These are phyloP conservation scores for Hypena proboscidalis DNA, from an alignment of 2,888 invertebrate species.

Conservation along the genomic window DNA sequence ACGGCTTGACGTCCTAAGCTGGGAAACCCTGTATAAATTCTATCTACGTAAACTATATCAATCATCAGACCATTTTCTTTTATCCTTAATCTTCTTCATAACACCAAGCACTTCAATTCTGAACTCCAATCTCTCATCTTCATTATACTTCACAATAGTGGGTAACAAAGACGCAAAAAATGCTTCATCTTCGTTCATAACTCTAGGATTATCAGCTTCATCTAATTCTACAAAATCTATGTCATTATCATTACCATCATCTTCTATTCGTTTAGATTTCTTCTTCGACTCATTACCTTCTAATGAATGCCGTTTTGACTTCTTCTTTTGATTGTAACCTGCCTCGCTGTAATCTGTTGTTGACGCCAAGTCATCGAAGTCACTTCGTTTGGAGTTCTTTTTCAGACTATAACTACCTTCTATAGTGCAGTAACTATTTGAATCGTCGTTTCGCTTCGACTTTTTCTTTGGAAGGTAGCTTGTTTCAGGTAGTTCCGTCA, in stretches of 20 bases:
- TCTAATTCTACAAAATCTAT: conserved; percentile 62
- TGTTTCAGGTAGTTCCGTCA: conserved; percentile 8
- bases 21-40: too few species aligned
- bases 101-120: conserved; percentile 71
- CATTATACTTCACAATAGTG: conserved; percentile 70
- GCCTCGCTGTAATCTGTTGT: conserved; percentile 16
- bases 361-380: conserved; percentile 22
- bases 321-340: conserved; percentile 36
- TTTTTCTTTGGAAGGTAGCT: conserved; percentile 15
- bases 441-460: conserved; percentile 15
- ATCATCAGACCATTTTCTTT: conserved; percentile 53
- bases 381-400: conserved; percentile 45
- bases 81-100: conserved; percentile 72
- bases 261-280: conserved; percentile 22
- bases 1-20: too few species aligned
- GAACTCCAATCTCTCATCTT: conserved; percentile 74
- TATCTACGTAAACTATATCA: conserved; percentile 6
- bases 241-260: conserved; percentile 21
- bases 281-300: conserved; percentile 16
- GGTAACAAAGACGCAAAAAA: conserved; percentile 78
- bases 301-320: conserved; percentile 33
- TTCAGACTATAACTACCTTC: conserved; percentile 26
- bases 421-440: conserved; percentile 9
- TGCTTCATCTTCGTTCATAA: conserved; percentile 81
- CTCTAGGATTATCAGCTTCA: conserved; percentile 60